These are phyloP conservation scores for Acanthurus lineatus DNA, from an alignment of 2,797 vertebrate species.

Conservation along the genomic window DNA sequence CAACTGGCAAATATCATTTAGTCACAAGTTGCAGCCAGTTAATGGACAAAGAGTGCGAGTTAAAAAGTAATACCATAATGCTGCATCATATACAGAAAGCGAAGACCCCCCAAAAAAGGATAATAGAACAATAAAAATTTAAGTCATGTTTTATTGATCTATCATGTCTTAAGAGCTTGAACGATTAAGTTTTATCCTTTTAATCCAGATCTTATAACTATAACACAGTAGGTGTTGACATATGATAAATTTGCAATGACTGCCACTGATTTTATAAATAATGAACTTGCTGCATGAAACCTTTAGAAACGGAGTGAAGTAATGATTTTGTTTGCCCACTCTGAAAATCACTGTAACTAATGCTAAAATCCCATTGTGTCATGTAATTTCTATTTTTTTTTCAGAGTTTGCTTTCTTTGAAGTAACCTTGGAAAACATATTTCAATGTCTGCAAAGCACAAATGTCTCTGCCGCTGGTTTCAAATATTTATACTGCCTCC, in stretches of 20 bases:
- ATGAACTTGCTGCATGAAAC: background rate
- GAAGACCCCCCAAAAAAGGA: no score
- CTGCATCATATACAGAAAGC: background rate
- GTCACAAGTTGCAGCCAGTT: background rate
- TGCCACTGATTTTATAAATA: slow-evolving; percentile 14
- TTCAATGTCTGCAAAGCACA: slow-evolving; percentile 62
- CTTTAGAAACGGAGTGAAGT: background rate
- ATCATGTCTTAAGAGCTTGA: slow-evolving; percentile 17
- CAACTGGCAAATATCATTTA: no score
- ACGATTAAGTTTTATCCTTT: background rate
- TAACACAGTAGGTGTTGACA: background rate
- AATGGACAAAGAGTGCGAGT: slow-evolving; percentile 16
- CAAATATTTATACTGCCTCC: background rate
- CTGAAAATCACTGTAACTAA: slow-evolving; percentile 22
- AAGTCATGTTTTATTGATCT: background rate
- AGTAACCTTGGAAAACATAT: slow-evolving; percentile 24
- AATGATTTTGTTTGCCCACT: background rate
- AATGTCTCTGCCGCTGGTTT: slow-evolving; percentile 13
- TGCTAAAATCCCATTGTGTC: background rate
- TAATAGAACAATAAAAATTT: background rate
- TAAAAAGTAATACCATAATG: slow-evolving; percentile 34
- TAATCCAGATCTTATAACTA: slow-evolving; percentile 16
- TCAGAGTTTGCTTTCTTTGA: background rate
- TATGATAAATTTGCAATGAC: slow-evolving; percentile 19
- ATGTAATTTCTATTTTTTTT: background rate